A percentile compares a stretch with the other conserved stretches of the same genome.
phyloP scores from a whole-genome alignment of 2,113 vertebrate genomes.

The Otus sunia region DNA sequence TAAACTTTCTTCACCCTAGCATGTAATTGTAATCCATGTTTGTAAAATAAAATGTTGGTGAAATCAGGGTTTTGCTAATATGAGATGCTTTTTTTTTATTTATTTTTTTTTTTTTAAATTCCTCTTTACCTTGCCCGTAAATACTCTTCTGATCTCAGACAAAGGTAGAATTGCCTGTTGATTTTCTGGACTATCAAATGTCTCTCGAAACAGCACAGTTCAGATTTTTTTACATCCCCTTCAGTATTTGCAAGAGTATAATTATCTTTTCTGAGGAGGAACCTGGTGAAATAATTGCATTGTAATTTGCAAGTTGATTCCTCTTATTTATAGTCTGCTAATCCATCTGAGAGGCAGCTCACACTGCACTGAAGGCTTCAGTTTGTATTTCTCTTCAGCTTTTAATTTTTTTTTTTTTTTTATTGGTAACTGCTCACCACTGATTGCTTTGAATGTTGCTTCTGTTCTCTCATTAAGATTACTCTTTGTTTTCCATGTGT shows the following conservation, averaged over 20 bases:
- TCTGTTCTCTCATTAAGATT: not conserved
- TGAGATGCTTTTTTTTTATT: not conserved
- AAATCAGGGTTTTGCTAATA: not conserved
- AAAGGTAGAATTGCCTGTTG: not conserved
- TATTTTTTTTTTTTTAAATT: not conserved
- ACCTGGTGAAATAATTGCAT: constrained; percentile 1
- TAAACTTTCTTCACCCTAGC: not conserved
- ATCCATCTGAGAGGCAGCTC: not conserved
- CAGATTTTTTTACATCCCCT: not conserved
- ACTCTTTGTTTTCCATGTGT: not conserved
- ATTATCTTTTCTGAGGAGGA: not conserved
- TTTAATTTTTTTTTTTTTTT: not conserved
- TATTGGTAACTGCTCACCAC: not conserved
- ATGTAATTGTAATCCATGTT: not conserved
- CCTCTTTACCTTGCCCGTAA: not conserved
- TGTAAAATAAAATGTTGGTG: not conserved
- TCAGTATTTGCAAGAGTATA: not conserved
- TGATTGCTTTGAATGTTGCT: not conserved
- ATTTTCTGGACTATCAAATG: not conserved
- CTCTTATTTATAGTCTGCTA: not conserved
- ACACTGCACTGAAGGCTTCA: not conserved
- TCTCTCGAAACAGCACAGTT: not conserved
- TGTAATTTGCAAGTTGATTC: not conserved
- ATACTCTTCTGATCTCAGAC: not conserved
- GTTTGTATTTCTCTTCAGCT: not conserved